These are phyloP conservation scores for Sinella curviseta DNA, from an alignment of 1,140 invertebrate species.

Conservation along the genomic window DNA sequence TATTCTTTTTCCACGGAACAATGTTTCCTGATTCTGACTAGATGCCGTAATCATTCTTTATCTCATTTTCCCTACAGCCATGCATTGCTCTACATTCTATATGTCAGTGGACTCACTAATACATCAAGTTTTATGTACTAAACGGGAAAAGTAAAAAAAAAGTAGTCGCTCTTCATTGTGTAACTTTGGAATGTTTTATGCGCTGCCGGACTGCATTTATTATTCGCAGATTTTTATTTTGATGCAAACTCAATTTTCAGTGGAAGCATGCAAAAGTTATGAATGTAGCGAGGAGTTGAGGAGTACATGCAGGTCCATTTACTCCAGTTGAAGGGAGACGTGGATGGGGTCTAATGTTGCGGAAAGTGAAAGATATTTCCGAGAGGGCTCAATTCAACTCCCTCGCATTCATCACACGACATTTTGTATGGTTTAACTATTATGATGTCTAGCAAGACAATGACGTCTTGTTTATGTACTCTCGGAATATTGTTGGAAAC, in stretches of 20 bases:
- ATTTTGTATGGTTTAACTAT: neutral
- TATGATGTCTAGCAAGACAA: too few species aligned
- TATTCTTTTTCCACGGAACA: neutral
- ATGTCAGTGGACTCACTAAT: too few species aligned
- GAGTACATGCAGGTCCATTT: neutral
- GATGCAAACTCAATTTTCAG: neutral
- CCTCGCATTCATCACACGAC: neutral
- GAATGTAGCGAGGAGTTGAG: too few species aligned
- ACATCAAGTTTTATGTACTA: too few species aligned
- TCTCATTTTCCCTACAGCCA: neutral
- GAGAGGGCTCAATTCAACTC: neutral
- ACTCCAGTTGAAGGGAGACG: neutral
- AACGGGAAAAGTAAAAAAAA: neutral
- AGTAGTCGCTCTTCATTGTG: neutral
- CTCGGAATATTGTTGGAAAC: too few species aligned
- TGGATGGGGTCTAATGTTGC: neutral
- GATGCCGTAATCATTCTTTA: neutral
- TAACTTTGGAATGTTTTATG: neutral
- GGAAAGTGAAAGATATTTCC: slow-evolving; percentile 15
- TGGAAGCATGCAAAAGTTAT: too few species aligned
- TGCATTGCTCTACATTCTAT: neutral
- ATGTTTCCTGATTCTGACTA: neutral
- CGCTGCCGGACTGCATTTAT: neutral
- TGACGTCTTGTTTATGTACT: too few species aligned
- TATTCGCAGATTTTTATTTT: too few species aligned